Evolutionary conservation across 1,140 invertebrate species (phyloP).

Genomic region (Sitobion miscanthi): DNA sequence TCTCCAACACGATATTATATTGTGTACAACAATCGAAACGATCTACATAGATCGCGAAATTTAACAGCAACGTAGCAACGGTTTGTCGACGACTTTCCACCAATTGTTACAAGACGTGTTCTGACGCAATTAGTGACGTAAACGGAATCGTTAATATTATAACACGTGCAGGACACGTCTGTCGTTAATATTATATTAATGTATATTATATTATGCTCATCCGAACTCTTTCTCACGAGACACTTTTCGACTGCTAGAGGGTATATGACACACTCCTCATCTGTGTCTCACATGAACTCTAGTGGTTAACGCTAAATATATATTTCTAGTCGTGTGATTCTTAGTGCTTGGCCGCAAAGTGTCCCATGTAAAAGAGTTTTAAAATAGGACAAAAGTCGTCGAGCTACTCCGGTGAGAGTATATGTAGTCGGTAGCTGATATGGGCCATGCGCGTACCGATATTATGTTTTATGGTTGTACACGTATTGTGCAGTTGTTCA

Average conservation of each 20-base stretch:
- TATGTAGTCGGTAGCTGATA: too few relatives aligned
- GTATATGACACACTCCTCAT: background rate
- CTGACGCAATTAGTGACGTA: constrained; percentile 1
- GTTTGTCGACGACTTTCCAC: background rate
- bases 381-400: background rate
- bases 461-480: background rate
- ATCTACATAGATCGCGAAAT: background rate
- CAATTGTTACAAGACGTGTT: background rate
- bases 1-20: background rate
- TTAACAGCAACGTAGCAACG: background rate
- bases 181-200: background rate
- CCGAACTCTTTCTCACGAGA: background rate
- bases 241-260: background rate
- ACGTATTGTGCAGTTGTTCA: background rate
- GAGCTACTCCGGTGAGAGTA: background rate
- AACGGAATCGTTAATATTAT: background rate
- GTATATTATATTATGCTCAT: background rate
- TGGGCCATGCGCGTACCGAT: background rate
- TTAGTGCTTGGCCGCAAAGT: background rate
- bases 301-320: too few relatives aligned
- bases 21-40: background rate
- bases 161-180: background rate
- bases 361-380: background rate
- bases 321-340: too few relatives aligned
- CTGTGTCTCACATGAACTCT: background rate